Evolutionary conservation across 2,888 invertebrate genomes (phyloP), one percentile per base, ranked within the genome.

Genomic region (Ophioninae sp.): DNA sequence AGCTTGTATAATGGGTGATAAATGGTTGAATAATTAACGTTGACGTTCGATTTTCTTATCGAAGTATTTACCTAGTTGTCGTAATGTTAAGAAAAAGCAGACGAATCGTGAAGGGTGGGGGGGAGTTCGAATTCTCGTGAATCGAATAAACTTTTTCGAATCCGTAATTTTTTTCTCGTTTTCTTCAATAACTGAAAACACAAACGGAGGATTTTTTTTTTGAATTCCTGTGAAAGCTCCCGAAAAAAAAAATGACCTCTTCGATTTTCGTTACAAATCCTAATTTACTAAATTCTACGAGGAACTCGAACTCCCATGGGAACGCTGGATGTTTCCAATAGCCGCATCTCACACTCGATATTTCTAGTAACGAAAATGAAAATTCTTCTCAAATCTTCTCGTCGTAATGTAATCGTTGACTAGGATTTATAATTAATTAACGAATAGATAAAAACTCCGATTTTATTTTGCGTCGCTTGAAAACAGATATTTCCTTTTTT

Each of bases 311-410:
- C 67, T 83, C 79, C 65, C 78, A 51, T 68, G 85, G 86, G 85
- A 86, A 87, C 82, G 85, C 85, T 86, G 86, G 86, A 85, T 86
- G 82, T 87, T 88, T 85, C 85, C 82, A 58, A 59, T 72, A 73
- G 80, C 80, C 63, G 77, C 74, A 65, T 64, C 74, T 72, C 65
- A 41, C 56, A 22, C 44, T 51, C 22, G 41, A 41, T 79, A 63
- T 30, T 30, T 65, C 39, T 23, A 58, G 30, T 61, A 69, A 81
- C 10, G 10, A 58, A 65, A 72, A 41, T 41, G 10, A 68, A 59
- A 65, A 59, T 72, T 44, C 61, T 72, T 75, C 67, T 63, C n/a
- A 71, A 67, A 79, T 82, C 71, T 79, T 82, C 63, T 79, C 78
- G 75, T 82, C 78, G 79, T 85, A 69, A 83, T 51, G 79, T 81